These are phyloP conservation scores for Agonopterix subpropinquella DNA, from an alignment of 2,888 invertebrate genomes.

Conservation along the genomic window DNA sequence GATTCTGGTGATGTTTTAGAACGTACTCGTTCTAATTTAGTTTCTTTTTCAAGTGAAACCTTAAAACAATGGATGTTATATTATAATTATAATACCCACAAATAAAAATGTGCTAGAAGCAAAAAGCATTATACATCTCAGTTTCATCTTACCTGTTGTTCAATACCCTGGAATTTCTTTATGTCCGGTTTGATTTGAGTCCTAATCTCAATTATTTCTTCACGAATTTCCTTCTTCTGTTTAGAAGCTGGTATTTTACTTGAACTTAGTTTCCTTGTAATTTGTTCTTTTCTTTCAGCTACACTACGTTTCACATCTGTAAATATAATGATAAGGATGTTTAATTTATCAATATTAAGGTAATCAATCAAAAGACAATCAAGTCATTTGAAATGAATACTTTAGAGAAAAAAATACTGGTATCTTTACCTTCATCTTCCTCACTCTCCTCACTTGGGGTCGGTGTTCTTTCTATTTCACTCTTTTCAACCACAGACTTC, in stretches of 20 bases:
- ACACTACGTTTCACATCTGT: slow-evolving; percentile 80
- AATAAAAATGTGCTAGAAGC: not conserved
- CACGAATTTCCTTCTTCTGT: slow-evolving; percentile 83
- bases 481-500: slow-evolving; percentile 81
- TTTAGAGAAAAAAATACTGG: not conserved
- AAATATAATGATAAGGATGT: slow-evolving; percentile 4
- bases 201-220: slow-evolving; percentile 82
- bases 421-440: slow-evolving; percentile 55
- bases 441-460: slow-evolving; percentile 71
- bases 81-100: not conserved
- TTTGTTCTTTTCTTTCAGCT: slow-evolving; percentile 85
- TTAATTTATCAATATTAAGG: not conserved
- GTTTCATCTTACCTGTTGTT: slow-evolving; percentile 45
- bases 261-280: slow-evolving; percentile 82
- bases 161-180: slow-evolving; percentile 69
- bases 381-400: not conserved
- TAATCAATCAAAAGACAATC: not conserved
- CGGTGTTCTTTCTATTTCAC: slow-evolving; percentile 74
- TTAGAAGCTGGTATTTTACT: slow-evolving; percentile 84
- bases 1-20: slow-evolving; percentile 60
- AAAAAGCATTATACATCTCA: slow-evolving; percentile 10
- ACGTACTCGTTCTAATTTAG: slow-evolving; percentile 52
- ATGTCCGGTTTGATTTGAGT: slow-evolving; percentile 78
- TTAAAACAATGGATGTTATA: not conserved
- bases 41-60: slow-evolving; percentile 40